Percentiles rank a stretch among this genome's conserved stretches.
phyloP scores from a whole-genome alignment of 2,888 invertebrate species.

The Fragum whitleyi region DNA sequence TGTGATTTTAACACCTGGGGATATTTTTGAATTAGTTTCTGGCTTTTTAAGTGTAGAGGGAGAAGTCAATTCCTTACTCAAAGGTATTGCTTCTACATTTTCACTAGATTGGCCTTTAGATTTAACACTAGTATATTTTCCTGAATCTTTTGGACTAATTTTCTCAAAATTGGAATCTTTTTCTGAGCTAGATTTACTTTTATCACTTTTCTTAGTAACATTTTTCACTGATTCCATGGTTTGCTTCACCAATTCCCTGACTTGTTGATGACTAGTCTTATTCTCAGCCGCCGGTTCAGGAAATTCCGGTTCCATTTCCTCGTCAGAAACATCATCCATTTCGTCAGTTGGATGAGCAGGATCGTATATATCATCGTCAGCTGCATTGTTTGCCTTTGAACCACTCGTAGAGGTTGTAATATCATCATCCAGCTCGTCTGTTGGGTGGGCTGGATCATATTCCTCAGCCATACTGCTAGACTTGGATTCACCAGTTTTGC shows the following conservation, averaged over 20 bases:
- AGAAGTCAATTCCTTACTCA: conserved; percentile 1
- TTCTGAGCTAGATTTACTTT: conserved; percentile 8
- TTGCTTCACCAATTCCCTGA: conserved; percentile 8
- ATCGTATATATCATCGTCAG: conserved; percentile 58
- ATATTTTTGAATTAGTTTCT: conserved; percentile 29
- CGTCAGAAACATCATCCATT: conserved; percentile 29
- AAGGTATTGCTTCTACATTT: conserved; percentile 12
- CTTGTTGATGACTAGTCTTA: conserved; percentile 10
- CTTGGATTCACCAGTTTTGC: not conserved
- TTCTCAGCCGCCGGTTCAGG: not conserved
- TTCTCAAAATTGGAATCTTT: not conserved
- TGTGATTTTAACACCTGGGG: conserved; percentile 51
- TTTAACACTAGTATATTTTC: conserved; percentile 12
- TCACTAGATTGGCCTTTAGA: not conserved
- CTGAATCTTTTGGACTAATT: not conserved
- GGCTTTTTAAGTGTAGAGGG: conserved; percentile 32
- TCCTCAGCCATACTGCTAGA: conserved; percentile 29
- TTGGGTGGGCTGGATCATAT: conserved; percentile 63
- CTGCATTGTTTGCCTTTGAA: not conserved
- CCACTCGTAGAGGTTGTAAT: not conserved
- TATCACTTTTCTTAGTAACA: conserved; percentile 3
- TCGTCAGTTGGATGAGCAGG: conserved; percentile 64
- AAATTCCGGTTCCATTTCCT: conserved; percentile 7
- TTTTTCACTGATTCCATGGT: conserved; percentile 24
- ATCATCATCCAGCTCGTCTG: conserved; percentile 58